Base-by-base conservation (phyloP, 2,113 vertebrate genomes). In the Gymnocephalus cernua region DNA sequence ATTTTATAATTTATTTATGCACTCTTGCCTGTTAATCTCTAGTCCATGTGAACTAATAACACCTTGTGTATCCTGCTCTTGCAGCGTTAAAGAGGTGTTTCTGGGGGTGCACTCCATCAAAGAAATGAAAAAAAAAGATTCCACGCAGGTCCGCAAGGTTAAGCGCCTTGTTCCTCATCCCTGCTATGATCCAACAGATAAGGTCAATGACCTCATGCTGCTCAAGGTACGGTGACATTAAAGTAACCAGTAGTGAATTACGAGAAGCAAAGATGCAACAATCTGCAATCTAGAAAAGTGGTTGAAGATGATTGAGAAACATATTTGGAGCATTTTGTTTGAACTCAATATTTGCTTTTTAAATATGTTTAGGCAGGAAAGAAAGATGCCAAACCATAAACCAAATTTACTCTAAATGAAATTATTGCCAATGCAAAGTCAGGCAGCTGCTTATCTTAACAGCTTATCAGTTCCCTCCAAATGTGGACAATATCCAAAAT, bases 171-270 rank as follows among this genome's bases (percentile, higher is more conserved):
- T 85, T 80, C 63, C 38, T 81, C 91, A 94, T 72, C 92, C 90
- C n/a, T 71, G 41, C 16, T 95, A 78, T 63, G 48, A 89, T 13
- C 0, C 0, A 0, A 4, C 0, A 2, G 51, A 73, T 0, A 63
- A 19, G 0, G 79, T 56, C 74, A 92, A 94, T 48, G 94, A 95
- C 82, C 78, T 95, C 61, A 93, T 88, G 93, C 80, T 95, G 69
- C 79, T 95, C 16, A 91, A 93, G 94, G 94, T 94, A 72, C 89
- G 66, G 4, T 4, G 1, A 41, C 19, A 9, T 47, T 13, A 21
- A 11, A 51, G 4, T 11, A 48, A 59, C 8, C 5, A n/a, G 16
- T 0, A 16, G 25, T 61, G 41, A 50, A 32, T 47, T 35, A 47
- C 3, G 62, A 2, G 1, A 47, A 50, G 21, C 15, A 72, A 5